Percentiles rank a stretch among this genome's conserved stretches.
Evolutionary conservation across 37 sponge, comb jelly and placozoan genomes (phyloP).

Genomic region (Chondrilla cf. caribensis): DNA sequence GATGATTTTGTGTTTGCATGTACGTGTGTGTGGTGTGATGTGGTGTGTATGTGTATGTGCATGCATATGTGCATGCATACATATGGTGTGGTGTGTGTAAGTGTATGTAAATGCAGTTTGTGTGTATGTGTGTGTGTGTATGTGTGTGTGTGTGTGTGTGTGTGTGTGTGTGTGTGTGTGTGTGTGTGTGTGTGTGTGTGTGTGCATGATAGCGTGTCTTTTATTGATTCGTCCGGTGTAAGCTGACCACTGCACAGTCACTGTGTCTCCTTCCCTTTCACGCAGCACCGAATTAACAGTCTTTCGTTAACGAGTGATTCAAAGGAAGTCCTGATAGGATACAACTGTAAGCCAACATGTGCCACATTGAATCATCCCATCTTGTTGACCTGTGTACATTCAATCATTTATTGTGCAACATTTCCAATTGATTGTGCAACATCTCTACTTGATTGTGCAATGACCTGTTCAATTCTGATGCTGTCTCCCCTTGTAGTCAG

Average conservation of each 20-base stretch:
- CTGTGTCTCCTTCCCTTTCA: background rate
- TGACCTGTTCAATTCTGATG: too few relatives aligned
- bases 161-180: background rate
- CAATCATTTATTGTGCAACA: too few relatives aligned
- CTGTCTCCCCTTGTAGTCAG: conserved; percentile 4
- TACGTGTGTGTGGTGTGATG: too few relatives aligned
- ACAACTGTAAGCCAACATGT: conserved; percentile 50
- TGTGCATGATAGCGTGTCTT: too few relatives aligned
- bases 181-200: background rate
- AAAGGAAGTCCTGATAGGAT: conserved; percentile 56
- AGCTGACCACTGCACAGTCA: too few relatives aligned
- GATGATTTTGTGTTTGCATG: too few relatives aligned
- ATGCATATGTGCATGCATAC: background rate
- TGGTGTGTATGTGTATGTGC: background rate
- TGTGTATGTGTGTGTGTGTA: conserved; percentile 18
- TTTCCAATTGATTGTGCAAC: too few relatives aligned
- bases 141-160: background rate
- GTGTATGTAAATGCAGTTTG: background rate
- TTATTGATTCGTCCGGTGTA: too few relatives aligned
- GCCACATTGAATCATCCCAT: too few relatives aligned
- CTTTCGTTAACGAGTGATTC: conserved; percentile 21
- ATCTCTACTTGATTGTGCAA: too few relatives aligned
- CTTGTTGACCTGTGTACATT: too few relatives aligned
- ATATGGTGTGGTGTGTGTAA: background rate
- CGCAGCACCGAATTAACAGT: conserved; percentile 36